phyloP scores from a whole-genome alignment of 2,797 vertebrate genomes.

The Nannoperca australis region DNA sequence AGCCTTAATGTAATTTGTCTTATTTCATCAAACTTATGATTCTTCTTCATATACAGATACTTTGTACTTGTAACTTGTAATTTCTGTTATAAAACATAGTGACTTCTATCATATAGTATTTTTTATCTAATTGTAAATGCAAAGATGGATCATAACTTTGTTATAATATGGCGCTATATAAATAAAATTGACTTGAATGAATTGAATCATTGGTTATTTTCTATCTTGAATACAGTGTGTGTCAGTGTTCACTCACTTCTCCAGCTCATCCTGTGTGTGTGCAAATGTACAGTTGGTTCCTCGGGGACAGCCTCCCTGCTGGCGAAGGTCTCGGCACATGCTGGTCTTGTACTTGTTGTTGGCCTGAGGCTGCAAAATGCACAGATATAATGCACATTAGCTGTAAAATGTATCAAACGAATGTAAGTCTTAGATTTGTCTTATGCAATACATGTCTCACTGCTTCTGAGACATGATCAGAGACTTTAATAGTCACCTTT shows the following conservation, averaged over 20 bases:
- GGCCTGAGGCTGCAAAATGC: conserved; percentile 89
- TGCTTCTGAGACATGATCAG: not conserved
- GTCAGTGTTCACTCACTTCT: conserved; percentile 88
- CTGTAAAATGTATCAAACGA: not conserved
- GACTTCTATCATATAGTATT: not conserved
- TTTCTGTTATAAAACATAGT: not conserved
- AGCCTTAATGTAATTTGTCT: not conserved
- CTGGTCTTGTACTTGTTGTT: conserved; percentile 99
- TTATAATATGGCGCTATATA: too few relatives aligned
- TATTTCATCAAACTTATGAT: not conserved
- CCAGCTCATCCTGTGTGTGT: conserved; percentile 97
- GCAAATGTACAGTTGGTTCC: conserved; percentile 97
- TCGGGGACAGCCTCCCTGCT: conserved; percentile 95
- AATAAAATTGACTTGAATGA: too few relatives aligned
- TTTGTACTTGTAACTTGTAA: too few relatives aligned
- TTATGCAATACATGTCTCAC: not conserved
- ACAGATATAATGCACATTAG: conserved; percentile 30
- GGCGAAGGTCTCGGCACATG: conserved; percentile 96
- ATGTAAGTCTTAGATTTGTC: not conserved
- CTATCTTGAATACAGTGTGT: not conserved
- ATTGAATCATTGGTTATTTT: not conserved
- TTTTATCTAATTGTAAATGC: not conserved
- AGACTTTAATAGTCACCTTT: not conserved
- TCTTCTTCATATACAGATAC: not conserved
- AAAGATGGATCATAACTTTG: not conserved